Evolutionary conservation across 2,113 vertebrate genomes (phyloP), one percentile per base, ranked within the genome.

Genomic region (Nothobranchius kuhntae): DNA sequence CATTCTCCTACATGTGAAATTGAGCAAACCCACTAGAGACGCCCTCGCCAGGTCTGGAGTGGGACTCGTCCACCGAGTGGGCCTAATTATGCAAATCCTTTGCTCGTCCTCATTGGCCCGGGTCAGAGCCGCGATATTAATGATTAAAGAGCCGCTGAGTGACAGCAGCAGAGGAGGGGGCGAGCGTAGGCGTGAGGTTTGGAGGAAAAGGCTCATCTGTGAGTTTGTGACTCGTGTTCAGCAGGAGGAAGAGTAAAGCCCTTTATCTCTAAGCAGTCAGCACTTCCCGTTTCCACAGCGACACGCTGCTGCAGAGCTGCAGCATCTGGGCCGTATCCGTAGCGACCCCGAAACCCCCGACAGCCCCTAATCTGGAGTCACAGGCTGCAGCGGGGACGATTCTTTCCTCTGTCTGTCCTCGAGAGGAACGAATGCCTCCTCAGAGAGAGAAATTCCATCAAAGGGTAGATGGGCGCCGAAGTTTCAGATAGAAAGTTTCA

Each of bases 81-180:
- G 86, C 80, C 77, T 84, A 83, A 88, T 89, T 86, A 89, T 90
- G 86, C 84, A 89, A 89, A 87, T 89, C 81, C 76, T 61, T 68
- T 62, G 69, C 71, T 86, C 87, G 53, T 85, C 82, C 85, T 85
- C 80, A 73, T 82, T 80, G 84, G 81, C 76, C 68, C 0, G 53
- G 86, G 86, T 84, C 90, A 82, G 42, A 68, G 78, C 77, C 61
- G 80, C 53, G 71, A 84, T 83, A 81, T 76, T 80, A 79, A 82
- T 80, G 81, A 86, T 86, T 78, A 87, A 79, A 65, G 60, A 74
- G 73, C 44, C 1, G 69, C 44, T 6, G 64, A 75, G 75, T 65
- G 82, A 74, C 67, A 47, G 78, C 71, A 67, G 57, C 57, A 56
- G 60, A 46, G 55, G 51, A 47, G 21, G 38, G 46, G 3, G 38